Evolutionary conservation across 2,113 vertebrate species (phyloP).

Genomic region (Tyto alba): DNA sequence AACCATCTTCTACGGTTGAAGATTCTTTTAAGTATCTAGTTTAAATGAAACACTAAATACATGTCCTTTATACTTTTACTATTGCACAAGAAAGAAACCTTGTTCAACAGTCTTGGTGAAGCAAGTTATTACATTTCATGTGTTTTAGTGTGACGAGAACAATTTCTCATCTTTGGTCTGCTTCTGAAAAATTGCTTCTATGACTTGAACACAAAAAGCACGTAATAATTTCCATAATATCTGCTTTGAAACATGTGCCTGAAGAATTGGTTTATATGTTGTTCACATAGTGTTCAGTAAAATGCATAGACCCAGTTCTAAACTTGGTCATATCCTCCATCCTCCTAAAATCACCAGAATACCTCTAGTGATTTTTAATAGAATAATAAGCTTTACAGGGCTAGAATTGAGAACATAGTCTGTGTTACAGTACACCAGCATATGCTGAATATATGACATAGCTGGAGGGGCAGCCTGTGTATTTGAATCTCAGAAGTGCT

Average conservation of each 20-base stretch:
- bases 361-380: not conserved
- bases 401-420: no score
- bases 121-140: not conserved
- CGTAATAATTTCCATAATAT: not conserved
- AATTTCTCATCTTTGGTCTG: not conserved
- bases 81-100: not conserved
- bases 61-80: not conserved
- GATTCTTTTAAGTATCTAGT: not conserved
- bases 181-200: not conserved
- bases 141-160: not conserved
- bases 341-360: not conserved
- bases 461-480: not conserved
- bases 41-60: not conserved
- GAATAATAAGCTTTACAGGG: not conserved
- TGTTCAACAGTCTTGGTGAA: not conserved
- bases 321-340: not conserved
- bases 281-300: not conserved
- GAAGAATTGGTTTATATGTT: not conserved
- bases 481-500: not conserved
- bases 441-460: rapidly evolving
- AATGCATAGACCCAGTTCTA: not conserved
- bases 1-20: not conserved
- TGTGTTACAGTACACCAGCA: not conserved
- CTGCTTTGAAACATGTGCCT: not conserved
- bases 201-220: not conserved